A percentile compares a stretch with the other conserved stretches of the same genome.
Conservation (phyloP, 1,140 invertebrate species). For the Halotydeus destructor region DNA sequence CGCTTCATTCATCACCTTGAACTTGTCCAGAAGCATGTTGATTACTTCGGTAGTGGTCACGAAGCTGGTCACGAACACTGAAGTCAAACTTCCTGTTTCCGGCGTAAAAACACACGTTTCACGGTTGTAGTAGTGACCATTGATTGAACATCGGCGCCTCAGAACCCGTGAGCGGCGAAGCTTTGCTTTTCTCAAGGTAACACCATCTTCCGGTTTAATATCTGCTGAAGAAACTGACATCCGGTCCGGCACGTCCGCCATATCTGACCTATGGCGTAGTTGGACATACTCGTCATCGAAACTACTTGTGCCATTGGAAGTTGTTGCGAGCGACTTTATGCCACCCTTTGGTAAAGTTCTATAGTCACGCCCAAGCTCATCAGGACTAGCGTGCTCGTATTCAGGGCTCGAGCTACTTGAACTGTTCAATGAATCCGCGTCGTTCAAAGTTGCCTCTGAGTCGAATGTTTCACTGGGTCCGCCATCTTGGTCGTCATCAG, state of each 20-base stretch:
- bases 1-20: constrained; percentile 54
- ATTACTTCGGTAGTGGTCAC: constrained; percentile 60
- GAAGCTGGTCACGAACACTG: constrained; percentile 58
- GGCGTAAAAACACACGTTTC: constrained; percentile 71
- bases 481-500: constrained; percentile 8
- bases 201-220: too few species aligned
- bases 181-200: neutral
- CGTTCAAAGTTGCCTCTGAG: too few species aligned
- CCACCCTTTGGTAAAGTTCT: constrained; percentile 13
- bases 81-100: constrained; percentile 58
- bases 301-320: neutral
- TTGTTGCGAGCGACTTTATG: neutral
- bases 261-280: neutral
- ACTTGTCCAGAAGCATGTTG: constrained; percentile 62
- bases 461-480: constrained; percentile 3
- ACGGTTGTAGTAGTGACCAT: constrained; percentile 67
- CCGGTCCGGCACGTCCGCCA: neutral
- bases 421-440: too few species aligned
- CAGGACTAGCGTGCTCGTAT: neutral
- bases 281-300: constrained; percentile 2
- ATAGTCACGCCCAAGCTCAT: neutral
- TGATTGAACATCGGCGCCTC: constrained; percentile 55
- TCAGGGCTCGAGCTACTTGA: too few species aligned
- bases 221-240: neutral
- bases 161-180: constrained; percentile 27